Evolutionary conservation across 2,888 invertebrate genomes (phyloP).

Genomic region (Phania funesta): DNA sequence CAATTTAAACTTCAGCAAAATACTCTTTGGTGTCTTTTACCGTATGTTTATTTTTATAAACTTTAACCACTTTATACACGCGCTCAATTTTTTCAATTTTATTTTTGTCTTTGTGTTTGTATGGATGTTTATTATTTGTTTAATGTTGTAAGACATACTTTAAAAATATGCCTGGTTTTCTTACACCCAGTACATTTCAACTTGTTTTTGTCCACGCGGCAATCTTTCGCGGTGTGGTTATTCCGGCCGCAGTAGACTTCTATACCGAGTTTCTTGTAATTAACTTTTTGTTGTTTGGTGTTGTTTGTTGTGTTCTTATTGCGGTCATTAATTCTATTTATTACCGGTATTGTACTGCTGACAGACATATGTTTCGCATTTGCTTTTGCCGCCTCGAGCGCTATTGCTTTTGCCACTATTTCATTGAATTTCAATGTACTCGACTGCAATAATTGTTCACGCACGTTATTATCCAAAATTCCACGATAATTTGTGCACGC

Average conservation of each 20-base stretch:
- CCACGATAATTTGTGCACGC: slow-evolving; percentile 21
- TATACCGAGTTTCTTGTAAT: not conserved
- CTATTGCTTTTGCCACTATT: slow-evolving; percentile 6
- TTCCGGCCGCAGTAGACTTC: not conserved
- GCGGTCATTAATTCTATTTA: not conserved
- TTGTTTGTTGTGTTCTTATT: not conserved
- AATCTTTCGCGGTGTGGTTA: not conserved
- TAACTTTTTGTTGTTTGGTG: not conserved
- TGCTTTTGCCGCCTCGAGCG: not conserved
- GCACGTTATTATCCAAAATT: not conserved
- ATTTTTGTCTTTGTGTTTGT: not conserved
- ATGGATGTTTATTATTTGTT: not conserved
- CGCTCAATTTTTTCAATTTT: not conserved
- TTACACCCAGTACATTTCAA: not conserved
- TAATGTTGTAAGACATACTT: not conserved
- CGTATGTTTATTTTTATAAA: not conserved
- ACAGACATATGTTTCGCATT: not conserved
- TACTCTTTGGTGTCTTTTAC: not conserved
- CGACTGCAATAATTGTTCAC: not conserved
- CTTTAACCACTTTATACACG: not conserved
- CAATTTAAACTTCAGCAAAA: not conserved
- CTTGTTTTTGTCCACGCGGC: not conserved
- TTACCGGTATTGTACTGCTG: not conserved
- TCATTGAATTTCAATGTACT: slow-evolving; percentile 7
- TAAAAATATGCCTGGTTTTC: not conserved